Base-by-base conservation (phyloP, 2,797 vertebrate genomes). In the Semotilus atromaculatus region DNA sequence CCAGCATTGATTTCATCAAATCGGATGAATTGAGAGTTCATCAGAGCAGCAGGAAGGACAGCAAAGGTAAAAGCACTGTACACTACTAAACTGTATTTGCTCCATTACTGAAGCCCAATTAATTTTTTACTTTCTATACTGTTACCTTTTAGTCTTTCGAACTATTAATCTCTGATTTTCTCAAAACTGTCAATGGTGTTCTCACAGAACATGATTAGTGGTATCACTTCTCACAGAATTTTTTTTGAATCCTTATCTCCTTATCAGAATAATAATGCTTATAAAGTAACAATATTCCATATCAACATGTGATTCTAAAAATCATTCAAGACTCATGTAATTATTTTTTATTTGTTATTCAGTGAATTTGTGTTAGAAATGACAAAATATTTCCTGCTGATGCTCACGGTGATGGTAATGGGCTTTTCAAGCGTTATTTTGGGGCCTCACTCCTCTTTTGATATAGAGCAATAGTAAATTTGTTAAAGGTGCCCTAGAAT, bases 1-100 rank as follows among this genome's bases (percentile, higher is more conserved):
- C 96, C 90, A 94, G 94, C 93, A 96, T 96, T 53, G 94, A 97
- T 92, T 97, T 97, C 93, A 96, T 95, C 86, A 96, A 96, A 89
- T 94, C 94, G 1, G 88, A 91, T 85, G 95, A 96, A 90, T 93
- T 95, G 83, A 92, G 95, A 91, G 91, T 93, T 72, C 93, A 94
- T 75, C 94, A 95, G 89, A 92, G 76, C 70, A 93, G 90, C 66
- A 93, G 93, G 86, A 94, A 94, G 43, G 95, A 96, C 81, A 93
- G 93, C 86, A 94, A 94, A 94, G 93, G 93, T 95, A 88, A 93
- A 92, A 16, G 9, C 34, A 82, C 51, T 29, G 29, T 38, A 31
- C 21, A 18, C 31, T 64, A 64, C 31, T 48, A 58, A 11, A 53
- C 29, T 36, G n/a, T 18, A 23, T 26, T 26, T 58, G 14, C 18